Base-by-base conservation (phyloP, 1,140 invertebrate species). In the Micrasema minimum region DNA sequence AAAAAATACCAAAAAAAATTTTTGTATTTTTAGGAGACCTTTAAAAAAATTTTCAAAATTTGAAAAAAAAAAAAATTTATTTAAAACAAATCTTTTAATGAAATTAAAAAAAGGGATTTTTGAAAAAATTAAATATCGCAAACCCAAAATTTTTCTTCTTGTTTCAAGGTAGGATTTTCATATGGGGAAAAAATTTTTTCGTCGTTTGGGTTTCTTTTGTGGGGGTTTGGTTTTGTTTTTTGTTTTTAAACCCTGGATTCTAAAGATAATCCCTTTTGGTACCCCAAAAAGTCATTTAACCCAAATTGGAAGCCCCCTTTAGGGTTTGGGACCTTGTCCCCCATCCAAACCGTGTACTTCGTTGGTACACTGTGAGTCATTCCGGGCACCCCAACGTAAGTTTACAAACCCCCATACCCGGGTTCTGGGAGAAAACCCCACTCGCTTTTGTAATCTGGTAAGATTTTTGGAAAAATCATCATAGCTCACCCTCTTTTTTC, bases 281-380 rank as follows among this genome's bases (percentile, higher is more conserved):
- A n/a, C n/a, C n/a, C 91, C 0, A 82, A 86, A 0, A 88, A 89
- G 70, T 92, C 91, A 0, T 86, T 84, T 23, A 87, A 86, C 3
- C 79, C 85, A 0, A 84, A n/a, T n/a, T n/a, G n/a, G n/a, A 84
- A 18, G 87, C 86, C 0, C 90, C 94, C 0, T 94, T 93, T 78
- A 88, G 86, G 69, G n/a, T n/a, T n/a, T n/a, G 86, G 95, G 75
- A 96, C 96, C 77, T 78, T 92, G 0, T 87, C 87, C 0, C 94
- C 92, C 0, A 81, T 92, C 43, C 80, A 89, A 1, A 92, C 95
- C 75, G 88, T 90, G n/a, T 79, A 88, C 3, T 77, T 87, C n/a
- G n/a, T 1, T 96, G 94, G 94, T 93, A 93, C 74, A 81, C 86
- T 11, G 81, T 85, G 90, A 37, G 84, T 92, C 7, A 81, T 82